These are phyloP conservation scores for Plestiodon gilberti DNA, from an alignment of 2,113 vertebrate species.

Conservation along the genomic window DNA sequence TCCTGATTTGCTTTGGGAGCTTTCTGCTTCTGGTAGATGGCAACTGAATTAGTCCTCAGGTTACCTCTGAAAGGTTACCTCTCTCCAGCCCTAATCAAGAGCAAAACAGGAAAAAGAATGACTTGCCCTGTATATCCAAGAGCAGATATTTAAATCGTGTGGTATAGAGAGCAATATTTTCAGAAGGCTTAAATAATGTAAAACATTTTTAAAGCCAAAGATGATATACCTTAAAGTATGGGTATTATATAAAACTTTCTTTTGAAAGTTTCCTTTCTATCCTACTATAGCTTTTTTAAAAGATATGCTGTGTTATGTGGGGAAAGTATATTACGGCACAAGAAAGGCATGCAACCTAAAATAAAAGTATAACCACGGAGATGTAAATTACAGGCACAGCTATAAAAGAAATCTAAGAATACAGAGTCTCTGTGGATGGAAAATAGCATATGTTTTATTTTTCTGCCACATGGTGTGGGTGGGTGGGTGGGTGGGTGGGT, in stretches of 20 bases:
- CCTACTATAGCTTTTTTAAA: background rate
- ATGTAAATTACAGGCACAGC: conserved; percentile 35
- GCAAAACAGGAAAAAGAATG: background rate
- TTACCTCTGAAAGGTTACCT: background rate
- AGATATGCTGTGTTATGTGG: background rate
- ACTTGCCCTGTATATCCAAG: background rate
- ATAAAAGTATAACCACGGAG: background rate
- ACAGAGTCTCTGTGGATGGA: background rate
- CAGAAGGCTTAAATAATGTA: background rate
- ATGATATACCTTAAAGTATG: background rate
- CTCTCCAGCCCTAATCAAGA: background rate
- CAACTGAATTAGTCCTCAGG: background rate
- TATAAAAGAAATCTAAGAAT: background rate
- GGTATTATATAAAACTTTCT: background rate
- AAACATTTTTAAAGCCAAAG: background rate
- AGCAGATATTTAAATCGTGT: accelerated
- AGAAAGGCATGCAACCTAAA: background rate
- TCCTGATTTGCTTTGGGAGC: background rate
- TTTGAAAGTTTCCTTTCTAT: background rate
- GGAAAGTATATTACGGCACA: background rate
- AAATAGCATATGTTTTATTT: background rate
- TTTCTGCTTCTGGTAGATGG: background rate
- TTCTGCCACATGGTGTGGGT: background rate
- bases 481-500: too few relatives aligned
- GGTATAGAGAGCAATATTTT: background rate